Conservation (phyloP, 2,888 invertebrate genomes). For the Heliconius hortense region DNA sequence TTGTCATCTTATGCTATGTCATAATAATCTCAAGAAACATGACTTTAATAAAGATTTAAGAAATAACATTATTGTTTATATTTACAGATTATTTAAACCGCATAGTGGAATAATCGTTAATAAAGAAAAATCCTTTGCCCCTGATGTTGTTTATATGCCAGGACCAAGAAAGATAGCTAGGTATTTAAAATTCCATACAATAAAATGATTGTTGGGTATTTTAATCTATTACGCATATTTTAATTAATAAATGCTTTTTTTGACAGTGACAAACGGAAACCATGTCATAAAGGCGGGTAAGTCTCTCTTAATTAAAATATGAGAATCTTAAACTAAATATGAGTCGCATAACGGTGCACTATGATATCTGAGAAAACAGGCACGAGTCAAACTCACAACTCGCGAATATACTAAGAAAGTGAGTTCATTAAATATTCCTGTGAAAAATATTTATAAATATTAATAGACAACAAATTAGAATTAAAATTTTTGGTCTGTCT, state of each 20-base stretch:
- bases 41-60: too few relatives aligned
- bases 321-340: slow-evolving; percentile 3
- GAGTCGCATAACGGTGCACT: too few relatives aligned
- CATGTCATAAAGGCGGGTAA: slow-evolving; percentile 63
- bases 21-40: too few relatives aligned
- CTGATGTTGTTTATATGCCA: slow-evolving; percentile 60
- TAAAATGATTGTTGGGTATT: background rate
- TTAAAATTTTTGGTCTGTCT: too few relatives aligned
- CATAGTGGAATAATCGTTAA: slow-evolving; percentile 73
- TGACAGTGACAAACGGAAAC: slow-evolving; percentile 44
- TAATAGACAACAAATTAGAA: too few relatives aligned
- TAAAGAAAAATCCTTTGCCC: slow-evolving; percentile 58
- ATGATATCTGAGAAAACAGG: too few relatives aligned
- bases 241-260: slow-evolving; percentile 26
- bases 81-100: slow-evolving; percentile 66
- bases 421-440: too few relatives aligned
- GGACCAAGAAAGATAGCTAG: slow-evolving; percentile 53
- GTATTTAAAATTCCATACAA: slow-evolving; percentile 40
- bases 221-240: background rate
- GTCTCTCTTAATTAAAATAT: too few relatives aligned
- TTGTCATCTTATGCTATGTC: background rate
- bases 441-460: too few relatives aligned
- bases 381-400: too few relatives aligned
- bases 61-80: background rate
- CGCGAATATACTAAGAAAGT: too few relatives aligned